Base-by-base conservation (phyloP, 2,113 vertebrate species). In the Equus quagga region DNA sequence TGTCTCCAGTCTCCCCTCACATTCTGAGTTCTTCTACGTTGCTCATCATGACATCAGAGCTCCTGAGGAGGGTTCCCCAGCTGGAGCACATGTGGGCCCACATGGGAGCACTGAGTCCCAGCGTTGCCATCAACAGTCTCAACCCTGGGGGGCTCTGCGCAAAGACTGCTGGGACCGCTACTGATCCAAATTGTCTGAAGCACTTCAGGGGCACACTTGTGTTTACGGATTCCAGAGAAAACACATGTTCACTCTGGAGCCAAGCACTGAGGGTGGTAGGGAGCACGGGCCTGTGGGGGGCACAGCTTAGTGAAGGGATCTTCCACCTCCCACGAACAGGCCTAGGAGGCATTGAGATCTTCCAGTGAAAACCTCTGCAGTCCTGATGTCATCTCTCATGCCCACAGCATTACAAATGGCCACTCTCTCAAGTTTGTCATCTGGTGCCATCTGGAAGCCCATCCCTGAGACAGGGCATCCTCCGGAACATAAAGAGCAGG, bases 361-460 rank as follows among this genome's bases (percentile, higher is more conserved):
- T 83, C 75, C 80, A 46, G 79, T 95, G 49, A 79, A 76, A 84
- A 64, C 89, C 96, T 93, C 96, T 89, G 94, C 28, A 54, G 78
- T 56, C 73, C 94, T 85, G 93, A 93, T 73, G 26, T 51, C 54
- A 13, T 49, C 18, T 8, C 73, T 49, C 51, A 12, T 3, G 44
- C 69, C 89, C 89, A 79, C 90, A 73, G 82, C 67, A 95, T 97
- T 98, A 95, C 97, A 97, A 93, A 93, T 72, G 72, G 89, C 69
- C 75, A 76, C 94, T 79, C 94, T 80, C 89, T 96, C 95, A 80
- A n/a, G 87, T 70, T 28, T 81, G 67, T 80, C 93, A 96, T 88
- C 88, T 86, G 82, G 96, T 54, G 91, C 11, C 72, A 13, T 23
- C 81, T 6, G 46, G 85, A 70, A 89, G 78, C 81, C 56, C 84